These are phyloP conservation scores for Syrrhaptes paradoxus DNA, from an alignment of 2,113 vertebrate genomes.

Conservation along the genomic window DNA sequence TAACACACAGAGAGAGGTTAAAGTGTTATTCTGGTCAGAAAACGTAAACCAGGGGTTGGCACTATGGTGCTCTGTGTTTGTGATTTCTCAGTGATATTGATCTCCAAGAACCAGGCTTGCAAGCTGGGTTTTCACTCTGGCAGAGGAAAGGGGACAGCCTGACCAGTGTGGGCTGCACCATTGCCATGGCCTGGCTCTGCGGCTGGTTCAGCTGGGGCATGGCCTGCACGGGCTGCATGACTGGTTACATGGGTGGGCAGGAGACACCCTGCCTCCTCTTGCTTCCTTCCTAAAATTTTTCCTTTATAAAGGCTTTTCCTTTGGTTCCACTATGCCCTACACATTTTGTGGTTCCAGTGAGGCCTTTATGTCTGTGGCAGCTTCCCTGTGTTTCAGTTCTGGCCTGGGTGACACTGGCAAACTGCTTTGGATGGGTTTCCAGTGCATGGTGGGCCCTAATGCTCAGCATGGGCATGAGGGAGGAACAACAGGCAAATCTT, in stretches of 20 bases:
- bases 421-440: neutral
- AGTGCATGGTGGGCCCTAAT: too few relatives aligned
- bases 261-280: neutral
- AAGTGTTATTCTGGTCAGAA: neutral
- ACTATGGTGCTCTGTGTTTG: neutral
- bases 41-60: accelerated
- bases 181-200: accelerated
- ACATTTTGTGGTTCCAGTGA: neutral
- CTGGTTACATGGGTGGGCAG: accelerated
- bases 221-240: too few relatives aligned
- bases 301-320: neutral
- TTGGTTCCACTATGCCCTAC: neutral
- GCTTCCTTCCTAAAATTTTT: neutral
- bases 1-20: neutral
- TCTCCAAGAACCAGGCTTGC: neutral
- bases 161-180: accelerated
- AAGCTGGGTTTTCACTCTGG: neutral
- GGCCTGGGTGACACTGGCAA: neutral
- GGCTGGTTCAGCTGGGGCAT: accelerated
- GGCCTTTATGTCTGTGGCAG: neutral
- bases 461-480: too few relatives aligned
- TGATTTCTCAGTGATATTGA: neutral
- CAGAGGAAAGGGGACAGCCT: neutral
- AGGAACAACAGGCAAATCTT: neutral
- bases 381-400: neutral